Evolutionary conservation across 2,113 vertebrate genomes (phyloP).

Genomic region (Petroica traversi): DNA sequence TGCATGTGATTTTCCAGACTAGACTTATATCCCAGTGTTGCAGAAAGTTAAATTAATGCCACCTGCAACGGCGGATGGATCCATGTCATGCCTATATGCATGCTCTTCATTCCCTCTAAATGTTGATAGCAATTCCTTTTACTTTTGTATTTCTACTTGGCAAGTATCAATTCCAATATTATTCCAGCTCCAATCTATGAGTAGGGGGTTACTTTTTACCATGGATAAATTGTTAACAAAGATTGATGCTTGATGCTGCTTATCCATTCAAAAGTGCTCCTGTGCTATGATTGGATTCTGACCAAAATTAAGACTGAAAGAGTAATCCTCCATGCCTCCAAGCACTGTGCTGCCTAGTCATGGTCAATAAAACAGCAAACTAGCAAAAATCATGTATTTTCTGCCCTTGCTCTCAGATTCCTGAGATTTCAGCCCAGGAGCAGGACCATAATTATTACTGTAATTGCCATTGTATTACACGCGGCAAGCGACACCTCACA

Average conservation of each 20-base stretch:
- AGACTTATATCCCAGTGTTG: background rate
- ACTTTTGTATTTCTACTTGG: background rate
- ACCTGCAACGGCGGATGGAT: background rate
- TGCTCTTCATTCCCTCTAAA: background rate
- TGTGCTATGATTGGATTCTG: background rate
- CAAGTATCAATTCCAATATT: slow-evolving; percentile 4
- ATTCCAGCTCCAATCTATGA: slow-evolving; percentile 39
- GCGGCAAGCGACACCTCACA: accelerated
- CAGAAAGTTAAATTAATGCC: slow-evolving; percentile 18
- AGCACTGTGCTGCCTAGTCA: background rate
- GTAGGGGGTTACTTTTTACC: background rate
- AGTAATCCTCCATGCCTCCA: background rate
- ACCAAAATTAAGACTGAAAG: slow-evolving; percentile 24
- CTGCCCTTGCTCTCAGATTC: background rate
- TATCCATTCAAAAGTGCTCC: slow-evolving; percentile 27
- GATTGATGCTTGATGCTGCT: slow-evolving; percentile 10
- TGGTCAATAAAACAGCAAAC: background rate
- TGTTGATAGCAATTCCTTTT: background rate
- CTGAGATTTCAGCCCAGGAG: background rate
- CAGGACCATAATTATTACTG: background rate
- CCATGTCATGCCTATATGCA: background rate
- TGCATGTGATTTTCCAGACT: slow-evolving; percentile 18
- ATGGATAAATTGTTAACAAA: slow-evolving; percentile 29
- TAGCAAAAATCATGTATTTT: background rate
- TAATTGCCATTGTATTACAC: background rate